A percentile compares a stretch with the other conserved stretches of the same genome.
phyloP scores from a whole-genome alignment of 2,888 invertebrate genomes.

The Abrostola tripartita region DNA sequence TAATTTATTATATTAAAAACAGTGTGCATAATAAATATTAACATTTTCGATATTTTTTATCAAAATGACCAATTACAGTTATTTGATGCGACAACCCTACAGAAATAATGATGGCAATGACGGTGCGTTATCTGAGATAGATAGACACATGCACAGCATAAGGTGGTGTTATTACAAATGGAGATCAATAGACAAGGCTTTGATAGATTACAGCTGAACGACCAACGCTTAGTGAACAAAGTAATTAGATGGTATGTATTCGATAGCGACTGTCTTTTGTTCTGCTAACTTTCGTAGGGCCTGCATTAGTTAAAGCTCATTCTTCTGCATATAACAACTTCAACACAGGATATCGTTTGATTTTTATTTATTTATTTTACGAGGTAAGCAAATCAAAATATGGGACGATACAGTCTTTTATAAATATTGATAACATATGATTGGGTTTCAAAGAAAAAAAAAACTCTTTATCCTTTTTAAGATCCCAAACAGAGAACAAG shows the following conservation, averaged over 20 bases:
- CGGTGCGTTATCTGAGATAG: slow-evolving; percentile 31
- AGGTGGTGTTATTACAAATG: slow-evolving; percentile 40
- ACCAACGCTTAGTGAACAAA: neutral
- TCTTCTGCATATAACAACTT: too few species aligned
- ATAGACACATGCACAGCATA: slow-evolving; percentile 17
- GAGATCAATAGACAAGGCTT: slow-evolving; percentile 37
- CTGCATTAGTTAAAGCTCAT: neutral
- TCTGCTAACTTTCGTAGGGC: neutral
- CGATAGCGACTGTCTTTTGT: neutral
- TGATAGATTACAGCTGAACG: slow-evolving; percentile 23
- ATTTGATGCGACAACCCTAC: slow-evolving; percentile 30
- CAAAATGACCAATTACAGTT: neutral
- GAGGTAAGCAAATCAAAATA: too few species aligned
- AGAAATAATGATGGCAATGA: slow-evolving; percentile 48
- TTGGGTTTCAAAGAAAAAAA: too few species aligned
- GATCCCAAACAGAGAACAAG: too few species aligned
- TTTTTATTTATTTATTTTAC: too few species aligned
- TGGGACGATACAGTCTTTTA: too few species aligned
- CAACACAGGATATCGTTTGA: too few species aligned
- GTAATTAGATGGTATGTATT: slow-evolving; percentile 3
- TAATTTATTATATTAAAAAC: too few species aligned
- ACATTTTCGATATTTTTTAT: neutral
- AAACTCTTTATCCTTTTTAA: too few species aligned
- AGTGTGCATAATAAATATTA: too few species aligned
- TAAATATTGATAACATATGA: too few species aligned